These are phyloP conservation scores for Corythaeola cristata DNA, from an alignment of 2,113 vertebrate genomes.

Conservation along the genomic window DNA sequence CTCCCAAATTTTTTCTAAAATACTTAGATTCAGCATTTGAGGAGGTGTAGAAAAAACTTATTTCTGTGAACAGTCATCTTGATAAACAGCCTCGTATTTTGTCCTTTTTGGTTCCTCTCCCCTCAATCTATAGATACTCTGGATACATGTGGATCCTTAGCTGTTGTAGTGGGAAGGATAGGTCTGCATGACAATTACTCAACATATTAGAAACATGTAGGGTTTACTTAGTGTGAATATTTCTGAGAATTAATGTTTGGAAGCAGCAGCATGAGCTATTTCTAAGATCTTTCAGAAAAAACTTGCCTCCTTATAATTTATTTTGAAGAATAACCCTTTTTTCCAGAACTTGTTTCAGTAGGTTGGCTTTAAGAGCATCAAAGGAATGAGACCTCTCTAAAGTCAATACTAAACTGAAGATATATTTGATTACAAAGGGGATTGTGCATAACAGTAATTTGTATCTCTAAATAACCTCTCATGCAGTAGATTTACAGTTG, in stretches of 20 bases:
- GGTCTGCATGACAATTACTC: not conserved
- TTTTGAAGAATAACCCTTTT: not conserved
- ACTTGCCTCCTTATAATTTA: slow-evolving; percentile 5
- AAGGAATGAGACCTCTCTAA: slow-evolving; percentile 40
- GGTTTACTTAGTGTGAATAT: not conserved
- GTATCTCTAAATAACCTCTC: slow-evolving; percentile 58
- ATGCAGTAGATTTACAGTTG: slow-evolving; percentile 31
- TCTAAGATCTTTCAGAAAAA: slow-evolving; percentile 6
- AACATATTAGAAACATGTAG: not conserved
- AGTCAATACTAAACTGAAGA: slow-evolving; percentile 45
- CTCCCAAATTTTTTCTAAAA: not conserved
- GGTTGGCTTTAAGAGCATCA: slow-evolving; percentile 48
- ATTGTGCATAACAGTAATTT: slow-evolving; percentile 51
- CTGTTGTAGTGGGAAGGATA: not conserved
- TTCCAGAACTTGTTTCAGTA: slow-evolving; percentile 37
- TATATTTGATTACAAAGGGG: slow-evolving; percentile 55
- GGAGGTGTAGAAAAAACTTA: not conserved
- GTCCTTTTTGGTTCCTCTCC: not conserved
- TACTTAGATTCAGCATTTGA: not conserved
- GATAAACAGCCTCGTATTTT: not conserved
- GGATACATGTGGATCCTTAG: not conserved
- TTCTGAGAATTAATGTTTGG: not conserved
- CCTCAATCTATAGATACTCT: not conserved
- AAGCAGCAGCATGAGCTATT: not conserved
- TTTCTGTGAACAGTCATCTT: not conserved